Evolutionary conservation across 2,888 invertebrate species (phyloP).

Genomic region (Boloria euphrosyne): DNA sequence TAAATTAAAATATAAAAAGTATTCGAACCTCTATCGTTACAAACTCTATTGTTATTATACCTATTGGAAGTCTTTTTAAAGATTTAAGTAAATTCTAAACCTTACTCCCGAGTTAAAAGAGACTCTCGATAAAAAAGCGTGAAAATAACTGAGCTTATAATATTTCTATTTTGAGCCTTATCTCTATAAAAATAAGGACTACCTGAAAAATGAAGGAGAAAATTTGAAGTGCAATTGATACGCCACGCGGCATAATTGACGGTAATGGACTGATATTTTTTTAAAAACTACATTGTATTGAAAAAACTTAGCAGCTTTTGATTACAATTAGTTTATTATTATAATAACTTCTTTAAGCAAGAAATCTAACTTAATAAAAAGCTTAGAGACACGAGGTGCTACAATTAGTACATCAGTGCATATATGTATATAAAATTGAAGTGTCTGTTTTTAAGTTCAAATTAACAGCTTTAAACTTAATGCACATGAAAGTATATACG

Average conservation of each 20-base stretch:
- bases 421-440: too few species aligned
- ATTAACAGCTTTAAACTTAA: too few species aligned
- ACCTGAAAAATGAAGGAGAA: not conserved
- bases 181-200: not conserved
- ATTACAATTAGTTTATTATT: too few species aligned
- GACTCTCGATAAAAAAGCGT: not conserved
- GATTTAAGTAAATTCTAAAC: not conserved
- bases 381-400: too few species aligned
- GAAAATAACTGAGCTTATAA: not conserved
- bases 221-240: constrained; percentile 27
- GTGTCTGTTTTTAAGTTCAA: too few species aligned
- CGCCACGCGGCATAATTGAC: constrained; percentile 23
- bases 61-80: not conserved
- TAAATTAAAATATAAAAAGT: constrained; percentile 9
- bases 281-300: not conserved
- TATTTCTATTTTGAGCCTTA: not conserved
- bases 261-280: constrained; percentile 8
- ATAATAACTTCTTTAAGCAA: too few species aligned
- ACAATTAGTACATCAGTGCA: too few species aligned
- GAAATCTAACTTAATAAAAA: too few species aligned
- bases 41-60: constrained; percentile 1
- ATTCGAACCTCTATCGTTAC: constrained; percentile 14
- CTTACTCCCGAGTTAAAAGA: not conserved
- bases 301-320: too few species aligned
- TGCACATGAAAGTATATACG: too few species aligned